Evolutionary conservation across 2,888 invertebrate genomes (phyloP).

Genomic region (Aspidiotus destructor): DNA sequence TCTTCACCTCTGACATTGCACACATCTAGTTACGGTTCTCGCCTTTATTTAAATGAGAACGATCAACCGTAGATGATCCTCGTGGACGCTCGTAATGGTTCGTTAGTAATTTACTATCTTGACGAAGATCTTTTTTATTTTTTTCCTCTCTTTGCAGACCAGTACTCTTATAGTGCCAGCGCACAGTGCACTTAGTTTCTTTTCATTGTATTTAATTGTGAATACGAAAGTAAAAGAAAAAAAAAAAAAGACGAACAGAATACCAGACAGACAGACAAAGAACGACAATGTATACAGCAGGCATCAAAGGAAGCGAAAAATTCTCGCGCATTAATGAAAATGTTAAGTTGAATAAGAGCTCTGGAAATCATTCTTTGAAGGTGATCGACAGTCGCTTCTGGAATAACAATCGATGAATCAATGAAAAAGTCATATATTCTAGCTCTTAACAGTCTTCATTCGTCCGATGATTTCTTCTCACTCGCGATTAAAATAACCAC

Average conservation of each 20-base stretch:
- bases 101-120: slow-evolving; percentile 10
- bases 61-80: background rate
- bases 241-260: background rate
- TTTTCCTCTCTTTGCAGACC: background rate
- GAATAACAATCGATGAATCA: too few species aligned
- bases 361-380: too few species aligned
- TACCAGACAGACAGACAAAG: background rate
- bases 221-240: background rate
- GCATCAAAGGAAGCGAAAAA: too few species aligned
- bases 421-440: too few species aligned
- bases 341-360: too few species aligned
- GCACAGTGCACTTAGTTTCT: background rate
- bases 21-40: slow-evolving; percentile 22
- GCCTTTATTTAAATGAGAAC: slow-evolving; percentile 17
- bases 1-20: slow-evolving; percentile 27
- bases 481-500: too few species aligned
- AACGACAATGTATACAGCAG: background rate
- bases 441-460: too few species aligned
- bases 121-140: background rate
- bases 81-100: background rate
- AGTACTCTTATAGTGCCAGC: background rate
- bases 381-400: too few species aligned
- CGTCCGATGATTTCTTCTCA: too few species aligned
- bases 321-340: too few species aligned
- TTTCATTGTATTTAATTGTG: background rate